Evolutionary conservation across 2,113 vertebrate species (phyloP).

Genomic region (Phrynocephalus versicolor): DNA sequence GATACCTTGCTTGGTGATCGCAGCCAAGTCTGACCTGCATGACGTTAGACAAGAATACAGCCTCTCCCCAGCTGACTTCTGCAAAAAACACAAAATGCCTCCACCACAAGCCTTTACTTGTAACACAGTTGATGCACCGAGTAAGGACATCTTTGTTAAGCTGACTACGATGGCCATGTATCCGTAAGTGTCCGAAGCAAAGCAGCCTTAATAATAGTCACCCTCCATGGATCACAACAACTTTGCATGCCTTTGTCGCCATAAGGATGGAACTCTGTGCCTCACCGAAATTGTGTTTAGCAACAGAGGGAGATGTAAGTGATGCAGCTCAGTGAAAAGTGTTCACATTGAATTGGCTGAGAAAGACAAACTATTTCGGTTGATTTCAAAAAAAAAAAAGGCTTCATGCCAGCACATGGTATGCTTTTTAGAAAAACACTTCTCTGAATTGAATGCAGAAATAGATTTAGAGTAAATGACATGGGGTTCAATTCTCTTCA

Average conservation of each 20-base stretch:
- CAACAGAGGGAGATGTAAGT: conserved; percentile 75
- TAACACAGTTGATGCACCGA: conserved; percentile 85
- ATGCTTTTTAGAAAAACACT: background rate
- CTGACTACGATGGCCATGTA: conserved; percentile 99
- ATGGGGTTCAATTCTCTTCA: conserved; percentile 12
- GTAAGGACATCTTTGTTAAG: conserved; percentile 94
- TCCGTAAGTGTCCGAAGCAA: conserved; percentile 86
- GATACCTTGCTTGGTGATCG: conserved; percentile 92
- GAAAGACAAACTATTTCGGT: background rate
- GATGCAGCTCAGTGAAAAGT: conserved; percentile 1
- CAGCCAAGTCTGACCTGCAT: conserved; percentile 94
- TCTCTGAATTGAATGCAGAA: background rate
- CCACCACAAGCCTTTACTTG: conserved; percentile 95
- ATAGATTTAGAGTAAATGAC: background rate
- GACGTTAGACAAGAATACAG: conserved; percentile 91
- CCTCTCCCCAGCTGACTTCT: conserved; percentile 92
- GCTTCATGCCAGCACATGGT: background rate
- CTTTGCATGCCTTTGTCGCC: conserved; percentile 71
- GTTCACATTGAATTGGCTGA: background rate
- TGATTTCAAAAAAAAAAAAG: background rate
- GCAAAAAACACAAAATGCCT: conserved; percentile 97
- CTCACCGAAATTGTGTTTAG: conserved; percentile 66
- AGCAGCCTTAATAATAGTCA: background rate
- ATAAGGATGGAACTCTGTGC: conserved; percentile 56
- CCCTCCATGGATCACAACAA: conserved; percentile 53